Base-by-base conservation (phyloP, 2,888 invertebrate genomes). In the Caenorhabditis parvicauda region DNA sequence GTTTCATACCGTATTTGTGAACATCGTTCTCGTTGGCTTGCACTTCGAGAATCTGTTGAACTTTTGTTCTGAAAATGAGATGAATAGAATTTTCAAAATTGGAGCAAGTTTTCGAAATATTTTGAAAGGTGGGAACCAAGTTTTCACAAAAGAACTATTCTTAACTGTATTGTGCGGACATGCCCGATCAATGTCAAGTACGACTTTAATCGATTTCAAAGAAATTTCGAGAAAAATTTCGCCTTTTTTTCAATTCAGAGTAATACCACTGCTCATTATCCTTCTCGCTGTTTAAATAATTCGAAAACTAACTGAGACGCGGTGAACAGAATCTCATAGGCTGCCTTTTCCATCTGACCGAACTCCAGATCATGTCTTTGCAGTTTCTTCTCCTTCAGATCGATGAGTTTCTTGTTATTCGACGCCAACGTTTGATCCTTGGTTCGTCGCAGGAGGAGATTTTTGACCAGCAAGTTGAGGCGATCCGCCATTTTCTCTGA, bases 391-490 rank as follows among this genome's bases (percentile, higher is more conserved):
- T 65, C 67, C 25, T 77, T 75, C 22, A 83, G 65, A 9, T 76
- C 68, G 1, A 82, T 72, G 7, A 83, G 48, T 2, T 81, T 81
- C 59, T 80, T 79, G 21, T 81, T 78, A n/a, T 82, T 81, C 12
- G 77, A 58, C 12, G 72, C 51, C 47, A 66, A 71, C 5, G 62
- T 84, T 81, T 92, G 89, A 9, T 83, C 84, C 82, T 96, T 96
- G 0, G 93, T 93, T 41, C 96, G 86, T 0, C 95, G 86, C 59
- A 96, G 84, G 85, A 96, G 87, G 1, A 96, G 79, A 4, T 89
- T 87, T 56, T 90, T 90, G 83, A 92, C 88, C 0, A 95, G 85
- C 0, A 90, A 88, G 77, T 89, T 88, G n/a, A 95, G 84, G 2
- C 94, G 86, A 68, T 88, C 87, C 21, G 58, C 59, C 46, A 56